A percentile compares a stretch with the other conserved stretches of the same genome.
phyloP scores from a whole-genome alignment of 2,888 invertebrate species.

The Augochlorella aurata region DNA sequence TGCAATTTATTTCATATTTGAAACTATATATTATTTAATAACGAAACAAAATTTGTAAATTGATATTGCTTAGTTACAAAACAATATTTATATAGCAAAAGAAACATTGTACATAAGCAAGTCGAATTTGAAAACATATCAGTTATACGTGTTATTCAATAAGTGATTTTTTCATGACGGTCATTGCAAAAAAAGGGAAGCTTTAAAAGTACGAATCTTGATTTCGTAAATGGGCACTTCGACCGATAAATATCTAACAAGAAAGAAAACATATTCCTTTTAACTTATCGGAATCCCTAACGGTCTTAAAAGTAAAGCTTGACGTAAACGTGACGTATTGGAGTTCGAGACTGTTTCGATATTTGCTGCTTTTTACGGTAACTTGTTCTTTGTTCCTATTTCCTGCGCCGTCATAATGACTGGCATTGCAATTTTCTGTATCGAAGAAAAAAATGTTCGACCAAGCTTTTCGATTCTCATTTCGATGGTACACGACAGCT shows the following conservation, averaged over 20 bases:
- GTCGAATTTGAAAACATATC: too few relatives aligned
- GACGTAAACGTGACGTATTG: background rate
- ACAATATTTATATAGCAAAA: too few relatives aligned
- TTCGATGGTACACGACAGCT: background rate
- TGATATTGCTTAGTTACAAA: too few relatives aligned
- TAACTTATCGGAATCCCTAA: constrained; percentile 17
- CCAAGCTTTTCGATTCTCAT: background rate
- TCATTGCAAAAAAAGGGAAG: background rate
- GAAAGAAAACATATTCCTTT: background rate
- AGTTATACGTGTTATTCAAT: too few relatives aligned
- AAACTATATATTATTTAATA: too few relatives aligned
- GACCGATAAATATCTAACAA: constrained; percentile 14
- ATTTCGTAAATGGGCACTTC: constrained; percentile 12
- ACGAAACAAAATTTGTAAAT: too few relatives aligned
- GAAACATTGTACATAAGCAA: too few relatives aligned
- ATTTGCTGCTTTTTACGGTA: background rate
- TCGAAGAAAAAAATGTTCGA: background rate
- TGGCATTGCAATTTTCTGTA: background rate
- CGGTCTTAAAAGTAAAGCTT: background rate
- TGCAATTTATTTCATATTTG: too few relatives aligned
- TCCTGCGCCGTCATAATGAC: background rate
- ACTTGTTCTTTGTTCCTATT: background rate
- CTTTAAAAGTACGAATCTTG: background rate
- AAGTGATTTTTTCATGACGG: background rate
- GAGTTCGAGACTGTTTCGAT: background rate